These are phyloP conservation scores for Haliaeetus leucogaster DNA, from an alignment of 2,113 vertebrate species.

Conservation along the genomic window DNA sequence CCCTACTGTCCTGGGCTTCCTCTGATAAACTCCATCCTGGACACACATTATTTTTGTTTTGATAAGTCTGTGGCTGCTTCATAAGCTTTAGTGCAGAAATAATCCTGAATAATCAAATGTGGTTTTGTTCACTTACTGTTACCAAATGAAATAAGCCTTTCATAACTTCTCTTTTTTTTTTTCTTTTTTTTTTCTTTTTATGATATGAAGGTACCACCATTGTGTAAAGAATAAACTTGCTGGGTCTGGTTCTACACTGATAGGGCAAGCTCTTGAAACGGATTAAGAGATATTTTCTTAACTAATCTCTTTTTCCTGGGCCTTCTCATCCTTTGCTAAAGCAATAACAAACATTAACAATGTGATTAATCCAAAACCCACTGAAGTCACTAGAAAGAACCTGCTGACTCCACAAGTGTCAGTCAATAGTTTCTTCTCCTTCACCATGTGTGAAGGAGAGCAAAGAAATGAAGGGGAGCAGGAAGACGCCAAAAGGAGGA, in stretches of 20 bases:
- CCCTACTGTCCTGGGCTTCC: slow-evolving; percentile 52
- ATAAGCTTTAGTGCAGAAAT: slow-evolving; percentile 29
- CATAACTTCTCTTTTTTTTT: background rate
- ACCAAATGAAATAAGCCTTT: slow-evolving; percentile 48
- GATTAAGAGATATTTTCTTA: slow-evolving; percentile 59
- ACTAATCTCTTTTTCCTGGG: slow-evolving; percentile 57
- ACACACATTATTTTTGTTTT: slow-evolving; percentile 72
- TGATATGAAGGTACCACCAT: background rate
- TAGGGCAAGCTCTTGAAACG: slow-evolving; percentile 59
- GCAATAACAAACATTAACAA: background rate
- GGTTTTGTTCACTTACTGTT: slow-evolving; percentile 56
- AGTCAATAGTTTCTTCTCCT: background rate
- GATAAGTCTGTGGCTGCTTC: slow-evolving; percentile 66
- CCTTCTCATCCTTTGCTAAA: slow-evolving; percentile 56
- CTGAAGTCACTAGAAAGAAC: slow-evolving; percentile 3
- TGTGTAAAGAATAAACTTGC: background rate
- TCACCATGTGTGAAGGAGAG: background rate
- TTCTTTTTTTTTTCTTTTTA: background rate
- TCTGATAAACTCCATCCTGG: slow-evolving; percentile 68
- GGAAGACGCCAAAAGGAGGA: background rate
- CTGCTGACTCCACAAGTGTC: background rate
- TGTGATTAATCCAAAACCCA: slow-evolving; percentile 2
- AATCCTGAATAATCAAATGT: slow-evolving; percentile 47
- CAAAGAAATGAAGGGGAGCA: background rate
- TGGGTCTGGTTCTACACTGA: slow-evolving; percentile 37